These are phyloP conservation scores for Sipha flava DNA, from an alignment of 1,140 invertebrate genomes.

Conservation along the genomic window DNA sequence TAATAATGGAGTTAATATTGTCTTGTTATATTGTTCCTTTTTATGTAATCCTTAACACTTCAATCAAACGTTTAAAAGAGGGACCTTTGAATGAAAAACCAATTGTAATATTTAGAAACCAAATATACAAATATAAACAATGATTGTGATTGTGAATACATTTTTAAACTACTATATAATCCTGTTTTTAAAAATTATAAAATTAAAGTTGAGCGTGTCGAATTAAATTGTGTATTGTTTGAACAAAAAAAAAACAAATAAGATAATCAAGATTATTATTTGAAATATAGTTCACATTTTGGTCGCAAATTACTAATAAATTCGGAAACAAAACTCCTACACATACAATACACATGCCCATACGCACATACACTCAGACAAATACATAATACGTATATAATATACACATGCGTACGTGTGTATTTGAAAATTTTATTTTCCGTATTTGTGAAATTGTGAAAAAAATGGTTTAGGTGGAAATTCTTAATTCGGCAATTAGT, in stretches of 20 bases:
- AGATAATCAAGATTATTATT: not conserved
- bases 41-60: too few species aligned
- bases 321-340: not conserved
- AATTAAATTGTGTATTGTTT: not conserved
- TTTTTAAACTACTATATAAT: not conserved
- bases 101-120: not conserved
- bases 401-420: not conserved
- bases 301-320: not conserved
- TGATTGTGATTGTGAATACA: too few species aligned
- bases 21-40: too few species aligned
- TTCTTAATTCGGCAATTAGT: not conserved
- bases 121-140: not conserved
- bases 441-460: not conserved
- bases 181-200: not conserved
- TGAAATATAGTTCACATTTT: not conserved
- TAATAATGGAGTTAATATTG: too few species aligned
- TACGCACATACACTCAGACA: not conserved
- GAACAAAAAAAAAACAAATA: not conserved
- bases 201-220: not conserved
- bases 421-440: not conserved
- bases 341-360: not conserved
- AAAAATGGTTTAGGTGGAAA: not conserved
- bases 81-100: too few species aligned
- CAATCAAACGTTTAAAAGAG: too few species aligned
- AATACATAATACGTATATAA: not conserved